Percentiles rank a stretch among this genome's conserved stretches.
Evolutionary conservation across 2,888 invertebrate genomes (phyloP).

Genomic region (Heteromyza rotundicornis): DNA sequence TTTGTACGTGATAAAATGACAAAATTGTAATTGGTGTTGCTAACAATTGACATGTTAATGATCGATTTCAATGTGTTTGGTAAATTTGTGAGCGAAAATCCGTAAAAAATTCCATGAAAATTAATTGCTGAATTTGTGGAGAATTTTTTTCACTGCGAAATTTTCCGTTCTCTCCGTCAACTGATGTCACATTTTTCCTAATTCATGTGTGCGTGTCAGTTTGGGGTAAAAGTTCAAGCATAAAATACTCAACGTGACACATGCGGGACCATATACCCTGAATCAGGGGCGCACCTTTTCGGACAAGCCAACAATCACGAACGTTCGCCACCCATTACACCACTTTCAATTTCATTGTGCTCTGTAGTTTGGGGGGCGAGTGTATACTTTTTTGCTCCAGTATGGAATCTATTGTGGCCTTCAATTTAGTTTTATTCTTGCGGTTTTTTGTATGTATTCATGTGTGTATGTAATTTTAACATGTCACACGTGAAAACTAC

Average conservation of each 20-base stretch:
- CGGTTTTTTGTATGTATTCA: constrained; percentile 5
- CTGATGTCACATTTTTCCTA: constrained; percentile 33
- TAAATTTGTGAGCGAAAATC: too few relatives aligned
- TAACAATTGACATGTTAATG: too few relatives aligned
- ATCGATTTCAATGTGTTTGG: too few relatives aligned
- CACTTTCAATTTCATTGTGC: constrained; percentile 26
- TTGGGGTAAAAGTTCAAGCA: constrained; percentile 34
- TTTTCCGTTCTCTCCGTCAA: background rate
- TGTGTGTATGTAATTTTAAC: constrained; percentile 40
- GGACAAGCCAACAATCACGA: background rate
- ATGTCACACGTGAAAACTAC: constrained; percentile 46
- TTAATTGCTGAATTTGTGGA: too few relatives aligned
- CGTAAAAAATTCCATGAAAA: too few relatives aligned
- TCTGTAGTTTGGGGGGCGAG: constrained; percentile 6
- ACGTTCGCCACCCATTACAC: constrained; percentile 19
- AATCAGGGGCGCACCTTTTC: background rate
- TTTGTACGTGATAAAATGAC: too few relatives aligned
- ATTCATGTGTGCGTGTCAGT: constrained; percentile 50
- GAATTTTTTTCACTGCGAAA: too few relatives aligned
- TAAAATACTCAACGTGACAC: constrained; percentile 36
- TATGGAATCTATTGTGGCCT: background rate
- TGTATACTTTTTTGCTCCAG: background rate
- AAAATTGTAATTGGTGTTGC: too few relatives aligned
- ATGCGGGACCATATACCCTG: constrained; percentile 9
- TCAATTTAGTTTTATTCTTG: constrained; percentile 9